Base-by-base conservation (phyloP, 2,888 invertebrate genomes). In the Chrysina gloriosa region DNA sequence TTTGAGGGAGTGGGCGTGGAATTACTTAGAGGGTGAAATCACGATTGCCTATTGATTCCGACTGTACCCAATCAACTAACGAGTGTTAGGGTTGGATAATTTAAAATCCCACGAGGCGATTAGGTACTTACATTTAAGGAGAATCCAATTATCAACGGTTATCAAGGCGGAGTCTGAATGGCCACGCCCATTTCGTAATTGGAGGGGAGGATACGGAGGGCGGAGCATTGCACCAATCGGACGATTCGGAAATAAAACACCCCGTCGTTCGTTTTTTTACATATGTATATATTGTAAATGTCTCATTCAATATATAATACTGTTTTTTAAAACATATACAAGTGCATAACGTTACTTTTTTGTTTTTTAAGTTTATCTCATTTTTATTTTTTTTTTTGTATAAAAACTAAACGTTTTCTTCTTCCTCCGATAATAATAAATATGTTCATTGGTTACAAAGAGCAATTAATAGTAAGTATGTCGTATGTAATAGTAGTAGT, bases 241-340 rank as follows among this genome's bases (percentile, higher is more conserved):
- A n/a, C n/a, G n/a, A n/a, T n/a, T n/a, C n/a, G 4, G 4, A 25
- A 58, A 58, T 58, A 58, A 58, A 39, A 58, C 58, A 14, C 5
- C 7, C 11, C 11, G 23, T 25, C 23, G 2, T 47, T 47, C 27
- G n/a, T 31, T 61, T 47, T 42, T 66, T 66, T 66, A 66, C 66
- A 66, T n/a, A n/a, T 56, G 66, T 66, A 66, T 66, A 66, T 66
- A 54, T 66, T 66, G 54, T 56, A 66, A 66, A 66, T 66, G 56
- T 66, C 56, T 61, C 58, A 61, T 52, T 66, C 66, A 66, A 66
- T 56, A 56, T 66, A 66, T 66, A 66, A 66, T 66, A 66, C 66
- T 66, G 66, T 58, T 66, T 47, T 66, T 52, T 31, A n/a, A 64
- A 66, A 66, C 66, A 66, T 66, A 66, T 66, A 66, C 54, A 66